Base-by-base conservation (phyloP, 2,888 invertebrate genomes). In the Phymatocera aterrima region DNA sequence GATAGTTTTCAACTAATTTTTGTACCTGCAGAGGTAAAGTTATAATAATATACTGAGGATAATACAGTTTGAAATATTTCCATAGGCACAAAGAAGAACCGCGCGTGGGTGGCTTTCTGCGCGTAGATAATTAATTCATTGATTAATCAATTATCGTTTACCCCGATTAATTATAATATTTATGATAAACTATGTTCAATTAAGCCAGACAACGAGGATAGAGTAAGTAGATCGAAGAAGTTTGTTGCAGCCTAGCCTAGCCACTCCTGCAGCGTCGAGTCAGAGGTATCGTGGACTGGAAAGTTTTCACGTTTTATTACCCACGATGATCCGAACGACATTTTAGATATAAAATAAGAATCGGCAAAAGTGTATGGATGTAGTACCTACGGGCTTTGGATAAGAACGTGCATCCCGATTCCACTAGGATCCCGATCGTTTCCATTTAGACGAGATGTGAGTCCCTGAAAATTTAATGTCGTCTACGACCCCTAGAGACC, bases 401-500 rank as follows among this genome's bases (percentile, higher is more conserved):
- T 34, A 64, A 34, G 34, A 8, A 10, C 18, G 2, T 31, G 34
- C 34, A 37, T 64, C 37, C 10, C 28, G 57, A 57, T 57, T 57
- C 28, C 10, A 28, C 57, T 57, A n/a, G n/a, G n/a, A n/a, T n/a
- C n/a, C 57, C 28, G 57, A 28, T 57, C 24, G 28, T 57, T 57
- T 6, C 12, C 3, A 24, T 24, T 21, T 10, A 57, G 28, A 37
- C 34, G 21, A 37, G 37, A 18, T 21, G 6, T 3, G 21, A 64
- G 64, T 64, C 37, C 18, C 64, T 64, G 2, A 37, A 64, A 64
- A 18, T 64, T 64, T 64, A 37, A 64, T 64, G 37, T 34, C 64
- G 64, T 64, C 37, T 37, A 18, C 6, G n/a, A 6, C 18, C 64
- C 37, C 37, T 18, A 64, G 64, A 64, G 64, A 64, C 37, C 18